These are phyloP conservation scores for Sinonovacula constricta DNA, from an alignment of 1,140 invertebrate genomes.

Conservation along the genomic window DNA sequence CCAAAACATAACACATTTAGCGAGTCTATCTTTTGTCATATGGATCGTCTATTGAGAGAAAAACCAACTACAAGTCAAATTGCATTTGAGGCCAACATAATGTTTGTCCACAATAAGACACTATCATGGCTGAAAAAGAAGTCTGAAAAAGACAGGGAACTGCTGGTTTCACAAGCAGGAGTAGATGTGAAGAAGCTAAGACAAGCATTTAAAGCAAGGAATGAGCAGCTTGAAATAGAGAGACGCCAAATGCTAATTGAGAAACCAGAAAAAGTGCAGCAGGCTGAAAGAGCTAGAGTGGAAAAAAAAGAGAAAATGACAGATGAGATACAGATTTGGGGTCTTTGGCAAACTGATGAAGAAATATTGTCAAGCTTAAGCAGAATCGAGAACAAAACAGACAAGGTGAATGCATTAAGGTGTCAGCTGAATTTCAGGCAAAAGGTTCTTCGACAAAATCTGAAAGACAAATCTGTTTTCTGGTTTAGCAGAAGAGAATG, in stretches of 20 bases:
- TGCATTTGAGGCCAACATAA: slow-evolving; percentile 11
- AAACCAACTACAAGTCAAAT: slow-evolving; percentile 6
- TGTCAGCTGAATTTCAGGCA: slow-evolving; percentile 8
- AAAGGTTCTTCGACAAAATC: neutral
- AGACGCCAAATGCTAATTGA: neutral
- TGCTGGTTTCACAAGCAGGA: neutral
- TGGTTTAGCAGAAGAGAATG: slow-evolving; percentile 1
- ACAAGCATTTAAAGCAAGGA: neutral
- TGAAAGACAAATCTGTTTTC: neutral
- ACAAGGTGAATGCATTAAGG: neutral
- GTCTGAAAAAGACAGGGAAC: neutral
- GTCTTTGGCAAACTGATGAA: slow-evolving; percentile 4
- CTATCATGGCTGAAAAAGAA: neutral
- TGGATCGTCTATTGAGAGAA: slow-evolving; percentile 15
- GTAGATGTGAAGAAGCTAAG: neutral
- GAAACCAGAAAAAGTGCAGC: neutral
- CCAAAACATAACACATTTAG: slow-evolving; percentile 31
- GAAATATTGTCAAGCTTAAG: neutral
- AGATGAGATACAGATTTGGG: neutral
- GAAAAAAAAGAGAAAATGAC: neutral
- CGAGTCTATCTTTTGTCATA: slow-evolving; percentile 14
- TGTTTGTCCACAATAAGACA: slow-evolving; percentile 30
- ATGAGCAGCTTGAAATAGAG: neutral
- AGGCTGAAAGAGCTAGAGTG: neutral
- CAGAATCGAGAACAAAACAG: neutral